Evolutionary conservation across 2,888 invertebrate species (phyloP).

Genomic region (Eristalis pertinax): DNA sequence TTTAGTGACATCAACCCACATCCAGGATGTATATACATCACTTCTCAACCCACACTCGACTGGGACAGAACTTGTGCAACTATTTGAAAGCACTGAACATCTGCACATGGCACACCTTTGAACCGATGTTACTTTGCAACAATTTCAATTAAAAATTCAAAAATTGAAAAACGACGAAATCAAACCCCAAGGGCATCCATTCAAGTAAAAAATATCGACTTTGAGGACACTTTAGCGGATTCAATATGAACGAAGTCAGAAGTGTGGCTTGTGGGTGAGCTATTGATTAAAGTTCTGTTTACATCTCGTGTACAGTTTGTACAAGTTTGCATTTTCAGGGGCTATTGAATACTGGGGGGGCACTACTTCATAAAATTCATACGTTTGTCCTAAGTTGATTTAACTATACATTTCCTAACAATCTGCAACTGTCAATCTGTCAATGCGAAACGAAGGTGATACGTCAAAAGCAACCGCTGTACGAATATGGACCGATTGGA

Average conservation of each 20-base stretch:
- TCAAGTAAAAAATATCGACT: neutral
- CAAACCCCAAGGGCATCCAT: neutral
- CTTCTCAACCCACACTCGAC: neutral
- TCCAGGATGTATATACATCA: constrained; percentile 5
- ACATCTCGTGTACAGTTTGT: neutral
- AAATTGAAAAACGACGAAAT: constrained; percentile 18
- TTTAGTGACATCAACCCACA: constrained; percentile 23
- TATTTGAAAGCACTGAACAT: constrained; percentile 16
- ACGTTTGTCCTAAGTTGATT: constrained; percentile 4
- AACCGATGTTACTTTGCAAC: constrained; percentile 31
- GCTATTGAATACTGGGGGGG: neutral
- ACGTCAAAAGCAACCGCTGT: constrained; percentile 51
- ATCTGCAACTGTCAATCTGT: neutral
- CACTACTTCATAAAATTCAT: neutral
- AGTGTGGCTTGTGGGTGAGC: neutral
- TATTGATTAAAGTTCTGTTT: neutral
- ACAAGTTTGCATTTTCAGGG: neutral
- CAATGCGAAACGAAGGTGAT: constrained; percentile 11
- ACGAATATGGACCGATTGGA: constrained; percentile 37
- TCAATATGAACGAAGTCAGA: neutral
- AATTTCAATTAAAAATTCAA: constrained; percentile 58
- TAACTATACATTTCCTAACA: constrained; percentile 33
- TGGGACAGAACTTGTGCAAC: constrained; percentile 5
- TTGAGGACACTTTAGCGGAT: neutral
- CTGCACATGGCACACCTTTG: constrained; percentile 43